Base-by-base conservation (phyloP, 1,140 invertebrate species). In the Chelonus insularis region DNA sequence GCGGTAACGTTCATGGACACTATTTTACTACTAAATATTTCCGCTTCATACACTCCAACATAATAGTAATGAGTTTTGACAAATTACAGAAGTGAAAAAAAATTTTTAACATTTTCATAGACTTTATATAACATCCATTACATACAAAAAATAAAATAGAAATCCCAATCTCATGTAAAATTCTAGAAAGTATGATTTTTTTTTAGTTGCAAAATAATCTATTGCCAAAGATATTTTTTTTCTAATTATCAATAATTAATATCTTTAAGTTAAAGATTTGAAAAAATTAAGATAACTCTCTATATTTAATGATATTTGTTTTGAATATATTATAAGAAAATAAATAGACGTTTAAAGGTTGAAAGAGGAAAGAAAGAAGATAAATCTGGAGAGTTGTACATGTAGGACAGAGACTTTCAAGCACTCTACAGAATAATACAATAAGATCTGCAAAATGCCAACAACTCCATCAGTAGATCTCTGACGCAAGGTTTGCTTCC, bases 341-440 rank as follows among this genome's bases (percentile, higher is more conserved):
- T 29, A 29, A 4, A 29, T 36, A 52, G 14, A 11, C 16, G 50
- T 12, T 34, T 51, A 16, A 18, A 37, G 14, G 41, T 36, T 47
- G 32, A 60, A 60, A 52, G 39, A 20, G 32, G 11, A 55, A 55
- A 45, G 18, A 34, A 54, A 60, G 12, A 23, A 51, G 7, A 14
- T n/a, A 43, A 43, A 45, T 39, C 34, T 23, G 18, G 43, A 50
- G 43, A 55, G 37, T 45, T 29, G 25, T 7, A 29, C 25, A 59
- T 55, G 43, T 68, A 68, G 59, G 43, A 63, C 59, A 29, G 57
- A 72, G 71, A 72, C 69, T 71, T 67, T 71, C 62, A 63, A 70
- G 52, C 58, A 58, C 39, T 4, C 25, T 29, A 65, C 60, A 60
- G 32, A 12, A 48, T 16, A 29, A 51, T 14, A n/a, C 29, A 55